These are phyloP conservation scores for Drosophila conformis DNA, from an alignment of 2,888 invertebrate genomes.

Conservation along the genomic window DNA sequence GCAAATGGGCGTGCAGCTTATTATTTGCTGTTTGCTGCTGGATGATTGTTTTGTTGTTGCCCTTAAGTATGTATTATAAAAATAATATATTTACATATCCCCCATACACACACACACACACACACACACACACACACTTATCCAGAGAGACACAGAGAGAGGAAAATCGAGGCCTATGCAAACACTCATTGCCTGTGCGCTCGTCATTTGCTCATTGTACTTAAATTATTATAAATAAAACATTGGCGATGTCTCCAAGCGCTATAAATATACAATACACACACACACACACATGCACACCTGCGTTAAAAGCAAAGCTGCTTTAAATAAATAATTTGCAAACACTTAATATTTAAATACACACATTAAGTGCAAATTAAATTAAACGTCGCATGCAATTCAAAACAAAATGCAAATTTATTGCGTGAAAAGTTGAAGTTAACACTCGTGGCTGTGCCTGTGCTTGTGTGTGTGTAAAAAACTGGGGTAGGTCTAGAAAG, in stretches of 20 bases:
- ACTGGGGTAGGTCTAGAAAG: constrained; percentile 32
- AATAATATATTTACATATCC: constrained; percentile 73
- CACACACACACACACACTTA: constrained; percentile 6
- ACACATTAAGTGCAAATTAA: constrained; percentile 60
- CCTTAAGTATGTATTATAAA: constrained; percentile 73
- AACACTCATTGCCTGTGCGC: constrained; percentile 65
- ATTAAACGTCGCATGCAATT: constrained; percentile 58
- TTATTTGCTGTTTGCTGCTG: constrained; percentile 26
- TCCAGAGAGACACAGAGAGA: background rate
- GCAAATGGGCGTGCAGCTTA: constrained; percentile 70
- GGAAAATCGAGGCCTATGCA: constrained; percentile 38
- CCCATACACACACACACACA: constrained; percentile 13
- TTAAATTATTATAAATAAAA: constrained; percentile 73
- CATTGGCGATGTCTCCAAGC: constrained; percentile 54
- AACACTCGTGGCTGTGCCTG: background rate
- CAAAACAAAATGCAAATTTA: constrained; percentile 41
- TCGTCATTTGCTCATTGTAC: constrained; percentile 53
- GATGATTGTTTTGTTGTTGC: constrained; percentile 37
- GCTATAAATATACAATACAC: constrained; percentile 57
- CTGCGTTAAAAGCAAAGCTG: constrained; percentile 17
- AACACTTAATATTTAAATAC: constrained; percentile 58
- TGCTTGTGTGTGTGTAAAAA: background rate
- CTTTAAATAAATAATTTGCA: constrained; percentile 64
- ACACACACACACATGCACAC: constrained; percentile 9
- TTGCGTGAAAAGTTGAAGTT: constrained; percentile 37